phyloP scores from a whole-genome alignment of 1,140 invertebrate species.

The Drosophila lacertosa region DNA sequence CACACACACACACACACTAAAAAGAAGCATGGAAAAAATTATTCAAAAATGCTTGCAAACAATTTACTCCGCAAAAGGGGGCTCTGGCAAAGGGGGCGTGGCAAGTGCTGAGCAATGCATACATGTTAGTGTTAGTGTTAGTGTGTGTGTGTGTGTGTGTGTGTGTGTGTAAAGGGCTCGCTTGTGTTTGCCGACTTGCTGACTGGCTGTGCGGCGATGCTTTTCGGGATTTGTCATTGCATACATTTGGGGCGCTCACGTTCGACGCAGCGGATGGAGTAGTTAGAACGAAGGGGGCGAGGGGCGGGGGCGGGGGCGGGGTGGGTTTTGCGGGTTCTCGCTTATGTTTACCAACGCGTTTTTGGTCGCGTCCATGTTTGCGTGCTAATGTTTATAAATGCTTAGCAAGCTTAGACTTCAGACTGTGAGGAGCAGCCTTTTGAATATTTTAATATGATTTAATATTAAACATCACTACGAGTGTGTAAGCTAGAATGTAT shows the following conservation, averaged over 20 bases:
- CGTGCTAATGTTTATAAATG: slow-evolving; percentile 84
- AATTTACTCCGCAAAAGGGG: slow-evolving; percentile 58
- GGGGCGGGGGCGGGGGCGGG: no score
- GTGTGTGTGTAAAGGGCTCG: slow-evolving; percentile 25
- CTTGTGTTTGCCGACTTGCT: slow-evolving; percentile 68
- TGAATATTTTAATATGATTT: slow-evolving; percentile 84
- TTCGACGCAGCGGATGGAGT: slow-evolving; percentile 16
- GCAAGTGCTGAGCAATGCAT: slow-evolving; percentile 23
- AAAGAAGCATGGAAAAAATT: slow-evolving; percentile 47
- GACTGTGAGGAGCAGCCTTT: slow-evolving; percentile 60
- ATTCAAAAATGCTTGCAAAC: slow-evolving; percentile 80
- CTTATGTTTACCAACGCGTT: slow-evolving; percentile 72
- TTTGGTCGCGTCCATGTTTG: slow-evolving; percentile 77
- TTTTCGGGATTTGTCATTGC: slow-evolving; percentile 68
- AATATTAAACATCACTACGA: slow-evolving; percentile 73
- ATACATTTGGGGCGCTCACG: slow-evolving; percentile 67
- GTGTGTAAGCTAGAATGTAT: slow-evolving; percentile 11
- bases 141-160: slow-evolving; percentile 25
- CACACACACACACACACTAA: slow-evolving; percentile 28
- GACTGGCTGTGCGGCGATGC: slow-evolving; percentile 67
- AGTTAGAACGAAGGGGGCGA: neutral
- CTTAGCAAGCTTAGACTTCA: slow-evolving; percentile 52
- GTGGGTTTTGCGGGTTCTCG: neutral
- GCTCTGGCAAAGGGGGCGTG: slow-evolving; percentile 37
- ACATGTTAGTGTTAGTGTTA: slow-evolving; percentile 23